Evolutionary conservation across 2,113 vertebrate genomes (phyloP).

Genomic region (Stictonetta naevosa): DNA sequence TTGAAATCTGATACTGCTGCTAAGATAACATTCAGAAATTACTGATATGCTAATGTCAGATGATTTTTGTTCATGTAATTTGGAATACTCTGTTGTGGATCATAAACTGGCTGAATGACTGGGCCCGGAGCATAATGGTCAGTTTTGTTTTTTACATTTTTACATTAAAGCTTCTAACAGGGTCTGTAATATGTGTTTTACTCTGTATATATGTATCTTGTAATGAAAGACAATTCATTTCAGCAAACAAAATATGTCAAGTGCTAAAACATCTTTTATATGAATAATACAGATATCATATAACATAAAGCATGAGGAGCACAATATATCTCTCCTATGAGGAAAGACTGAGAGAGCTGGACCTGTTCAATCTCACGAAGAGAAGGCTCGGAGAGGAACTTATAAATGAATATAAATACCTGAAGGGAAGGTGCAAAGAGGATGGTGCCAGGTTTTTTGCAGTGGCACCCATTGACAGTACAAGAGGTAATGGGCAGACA

Average conservation of each 20-base stretch:
- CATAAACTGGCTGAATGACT: too few species aligned
- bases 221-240: not conserved
- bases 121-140: too few species aligned
- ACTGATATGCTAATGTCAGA: not conserved
- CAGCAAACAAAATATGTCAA: not conserved
- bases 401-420: not conserved
- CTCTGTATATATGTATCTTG: not conserved
- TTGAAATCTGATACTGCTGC: not conserved
- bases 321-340: not conserved
- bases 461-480: not conserved
- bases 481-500: not conserved
- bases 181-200: not conserved
- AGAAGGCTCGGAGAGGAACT: not conserved
- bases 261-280: not conserved
- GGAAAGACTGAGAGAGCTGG: not conserved
- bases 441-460: not conserved
- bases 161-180: not conserved
- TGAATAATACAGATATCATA: not conserved
- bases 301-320: not conserved
- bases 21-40: not conserved
- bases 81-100: not conserved
- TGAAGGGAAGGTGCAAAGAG: not conserved
- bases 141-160: not conserved
- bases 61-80: not conserved
- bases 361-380: not conserved